Conservation (phyloP, 1,140 invertebrate species). For the Bombus terrestris region DNA sequence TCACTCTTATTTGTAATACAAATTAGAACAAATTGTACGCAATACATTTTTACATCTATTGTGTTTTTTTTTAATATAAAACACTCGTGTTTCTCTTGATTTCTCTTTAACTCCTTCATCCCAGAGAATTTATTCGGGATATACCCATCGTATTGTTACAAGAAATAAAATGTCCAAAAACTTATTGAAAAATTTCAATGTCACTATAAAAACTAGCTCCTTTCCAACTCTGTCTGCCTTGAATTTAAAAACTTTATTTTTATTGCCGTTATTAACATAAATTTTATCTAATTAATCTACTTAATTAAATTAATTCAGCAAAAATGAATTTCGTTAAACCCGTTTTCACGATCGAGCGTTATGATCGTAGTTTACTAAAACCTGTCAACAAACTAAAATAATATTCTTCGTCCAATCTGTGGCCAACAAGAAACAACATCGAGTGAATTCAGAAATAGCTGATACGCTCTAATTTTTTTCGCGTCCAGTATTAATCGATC, state of each 20-base stretch:
- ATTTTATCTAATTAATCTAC: not conserved
- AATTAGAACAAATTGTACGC: not conserved
- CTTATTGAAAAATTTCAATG: not conserved
- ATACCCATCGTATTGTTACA: not conserved
- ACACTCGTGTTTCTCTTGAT: not conserved
- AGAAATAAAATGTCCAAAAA: not conserved
- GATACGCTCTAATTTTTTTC: constrained; percentile 15
- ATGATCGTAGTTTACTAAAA: not conserved
- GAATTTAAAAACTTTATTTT: not conserved
- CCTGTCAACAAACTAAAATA: not conserved
- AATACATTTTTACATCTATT: not conserved
- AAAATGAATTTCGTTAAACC: not conserved
- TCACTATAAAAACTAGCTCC: not conserved
- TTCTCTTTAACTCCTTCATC: not conserved
- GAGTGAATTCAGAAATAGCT: not conserved
- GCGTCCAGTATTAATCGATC: not conserved
- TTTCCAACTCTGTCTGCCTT: not conserved
- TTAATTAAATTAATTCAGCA: not conserved
- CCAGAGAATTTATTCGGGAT: not conserved
- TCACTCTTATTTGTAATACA: not conserved
- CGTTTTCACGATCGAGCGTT: not conserved
- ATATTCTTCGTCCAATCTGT: not conserved
- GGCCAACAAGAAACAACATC: not conserved
- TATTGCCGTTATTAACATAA: not conserved
- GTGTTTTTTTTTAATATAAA: not conserved